These are phyloP conservation scores for Drosophila glabriapex DNA, from an alignment of 2,888 invertebrate species.

Conservation along the genomic window DNA sequence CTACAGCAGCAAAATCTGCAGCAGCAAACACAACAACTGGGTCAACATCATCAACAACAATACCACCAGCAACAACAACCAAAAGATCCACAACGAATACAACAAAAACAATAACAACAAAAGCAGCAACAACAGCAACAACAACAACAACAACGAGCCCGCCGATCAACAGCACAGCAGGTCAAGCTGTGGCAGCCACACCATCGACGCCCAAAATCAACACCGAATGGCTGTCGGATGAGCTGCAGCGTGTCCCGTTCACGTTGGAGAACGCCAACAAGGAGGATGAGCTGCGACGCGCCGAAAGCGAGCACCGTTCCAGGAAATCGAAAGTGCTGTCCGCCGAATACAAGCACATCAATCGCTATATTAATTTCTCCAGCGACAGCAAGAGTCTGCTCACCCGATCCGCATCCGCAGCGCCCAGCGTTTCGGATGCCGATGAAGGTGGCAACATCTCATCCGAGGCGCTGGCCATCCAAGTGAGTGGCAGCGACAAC, in stretches of 20 bases:
- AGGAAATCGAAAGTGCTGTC: constrained; percentile 83
- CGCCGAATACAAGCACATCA: constrained; percentile 83
- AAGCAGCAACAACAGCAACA: background rate
- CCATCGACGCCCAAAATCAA: constrained; percentile 72
- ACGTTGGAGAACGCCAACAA: constrained; percentile 83
- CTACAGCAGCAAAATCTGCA: constrained; percentile 1
- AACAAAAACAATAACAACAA: constrained; percentile 1
- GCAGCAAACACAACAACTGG: constrained; percentile 1
- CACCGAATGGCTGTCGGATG: constrained; percentile 64
- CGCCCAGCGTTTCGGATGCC: constrained; percentile 68
- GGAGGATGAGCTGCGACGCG: constrained; percentile 79
- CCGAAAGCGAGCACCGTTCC: constrained; percentile 81
- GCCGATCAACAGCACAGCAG: constrained; percentile 25
- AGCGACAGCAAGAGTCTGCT: constrained; percentile 82
- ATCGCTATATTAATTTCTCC: constrained; percentile 82
- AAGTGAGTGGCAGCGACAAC: constrained; percentile 55
- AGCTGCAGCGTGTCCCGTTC: constrained; percentile 71
- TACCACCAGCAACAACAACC: background rate
- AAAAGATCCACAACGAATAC: background rate
- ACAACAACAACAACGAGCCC: constrained; percentile 24
- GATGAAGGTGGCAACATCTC: constrained; percentile 82
- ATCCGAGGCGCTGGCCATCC: constrained; percentile 83
- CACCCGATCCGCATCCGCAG: constrained; percentile 81
- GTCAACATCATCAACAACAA: constrained; percentile 2
- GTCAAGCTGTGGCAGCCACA: constrained; percentile 41